phyloP scores from a whole-genome alignment of 2,888 invertebrate species.

The Thera obeliscata region DNA sequence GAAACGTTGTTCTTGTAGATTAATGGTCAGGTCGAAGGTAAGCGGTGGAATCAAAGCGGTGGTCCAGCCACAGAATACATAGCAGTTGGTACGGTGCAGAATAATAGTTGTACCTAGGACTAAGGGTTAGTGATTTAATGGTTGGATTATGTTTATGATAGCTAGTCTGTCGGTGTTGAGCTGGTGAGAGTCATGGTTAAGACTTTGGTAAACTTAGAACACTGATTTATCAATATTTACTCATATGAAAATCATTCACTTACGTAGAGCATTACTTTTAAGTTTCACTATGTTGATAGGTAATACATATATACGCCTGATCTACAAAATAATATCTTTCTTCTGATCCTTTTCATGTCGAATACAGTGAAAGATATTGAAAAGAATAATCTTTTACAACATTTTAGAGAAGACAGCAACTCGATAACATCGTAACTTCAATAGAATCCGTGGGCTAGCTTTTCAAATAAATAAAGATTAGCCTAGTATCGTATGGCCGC shows the following conservation, averaged over 20 bases:
- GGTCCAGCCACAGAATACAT: constrained; percentile 24
- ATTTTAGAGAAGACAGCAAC: constrained; percentile 11
- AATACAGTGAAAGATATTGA: neutral
- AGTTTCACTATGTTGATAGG: too few species aligned
- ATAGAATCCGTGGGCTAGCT: constrained; percentile 27
- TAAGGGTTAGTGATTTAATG: constrained; percentile 21
- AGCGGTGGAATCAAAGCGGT: constrained; percentile 73
- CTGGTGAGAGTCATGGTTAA: neutral
- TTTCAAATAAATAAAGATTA: constrained; percentile 35
- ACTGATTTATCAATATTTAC: too few species aligned
- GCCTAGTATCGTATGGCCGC: constrained; percentile 25
- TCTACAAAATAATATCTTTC: neutral
- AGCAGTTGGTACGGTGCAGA: neutral
- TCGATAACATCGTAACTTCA: constrained; percentile 24
- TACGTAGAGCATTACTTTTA: too few species aligned
- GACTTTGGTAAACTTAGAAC: neutral
- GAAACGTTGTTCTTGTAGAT: constrained; percentile 59
- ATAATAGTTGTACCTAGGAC: constrained; percentile 10
- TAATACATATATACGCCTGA: neutral
- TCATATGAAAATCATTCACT: too few species aligned
- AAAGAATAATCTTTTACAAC: constrained; percentile 2
- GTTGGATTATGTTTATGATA: constrained; percentile 19
- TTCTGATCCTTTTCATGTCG: neutral
- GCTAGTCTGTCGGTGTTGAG: constrained; percentile 7
- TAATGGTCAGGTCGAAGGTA: constrained; percentile 79